Base-by-base conservation (phyloP, 1,140 invertebrate species). In the Lethrus apterus region DNA sequence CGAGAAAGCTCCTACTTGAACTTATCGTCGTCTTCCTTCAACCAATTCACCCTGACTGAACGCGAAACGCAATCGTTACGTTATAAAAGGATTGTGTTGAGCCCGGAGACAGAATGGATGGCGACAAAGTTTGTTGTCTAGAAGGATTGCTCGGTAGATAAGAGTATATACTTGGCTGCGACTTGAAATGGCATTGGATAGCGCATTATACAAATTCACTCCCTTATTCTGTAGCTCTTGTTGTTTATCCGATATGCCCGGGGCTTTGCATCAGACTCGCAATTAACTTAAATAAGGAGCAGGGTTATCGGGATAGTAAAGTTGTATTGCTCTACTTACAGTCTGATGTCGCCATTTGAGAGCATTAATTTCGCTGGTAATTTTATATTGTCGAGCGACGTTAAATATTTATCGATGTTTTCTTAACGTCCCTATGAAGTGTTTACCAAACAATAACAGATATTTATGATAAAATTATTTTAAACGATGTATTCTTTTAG, bases 121-220 rank as follows among this genome's bases (percentile, higher is more conserved):
- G 57, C 57, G 57, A 59, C 54, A 56, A 59, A 59, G 35, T 59
- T 59, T 54, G 49, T 52, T 55, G 55, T 54, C 55, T 56, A 52
- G 55, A 57, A 56, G 54, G 51, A 59, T 57, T 46, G 55, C 55
- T 48, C 19, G 29, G 33, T 24, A 54, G 57, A 59, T 59, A 59
- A 59, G 50, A 36, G 35, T 42, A 46, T 44, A 24, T 33, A 44
- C 24, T 26, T 21, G 41, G 15, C 11, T 26, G 18, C 36, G 40
- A 50, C 31, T 36, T 40, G 42, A 42, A 31, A 51, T 42, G 36
- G 43, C 33, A 35, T 44, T 48, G 50, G 46, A 47, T 47, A 43
- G 43, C 34, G 49, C 47, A 56, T 53, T 56, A 56, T 45, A 56
- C 54, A 56, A 53, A 56, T 56, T 54, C 48, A 34, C 52, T 57